Base-by-base conservation (phyloP, 2,113 vertebrate species). In the Serranochromis macrocephalus region DNA sequence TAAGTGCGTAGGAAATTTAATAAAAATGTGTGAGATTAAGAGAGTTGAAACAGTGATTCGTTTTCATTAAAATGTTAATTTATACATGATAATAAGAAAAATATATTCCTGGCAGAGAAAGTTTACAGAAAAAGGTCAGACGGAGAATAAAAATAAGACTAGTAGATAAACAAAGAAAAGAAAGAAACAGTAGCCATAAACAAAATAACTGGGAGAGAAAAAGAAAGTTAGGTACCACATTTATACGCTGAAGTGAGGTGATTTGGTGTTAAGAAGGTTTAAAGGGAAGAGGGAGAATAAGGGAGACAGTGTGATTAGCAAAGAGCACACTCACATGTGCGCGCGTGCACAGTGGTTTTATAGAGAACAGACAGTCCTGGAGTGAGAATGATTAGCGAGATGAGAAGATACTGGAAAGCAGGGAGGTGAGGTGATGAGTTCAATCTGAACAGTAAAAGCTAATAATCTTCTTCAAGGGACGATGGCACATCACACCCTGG, bases 301-400 rank as follows among this genome's bases (percentile, higher is more conserved):
- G 45, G 81, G 33, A 71, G 71, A 45, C 16, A 11, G 17, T 5
- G 36, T 68, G 75, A 61, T 54, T 6, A 45, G 42, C 42, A 78
- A n/a, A 78, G 4, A 85, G 63, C 10, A 53, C 26, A 75, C 66
- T 16, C 68, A 73, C 40, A 26, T 40, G 8, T 45, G 24, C 9
- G 8, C 1, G 3, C 3, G 19, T 17, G 33, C 21, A 12, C 11
- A 63, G n/a, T 5, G 21, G 40, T 45, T n/a, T 42, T 19, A 71
- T 40, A 80, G 40, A 81, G 24, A 83, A 82, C 14, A 68, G 29
- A 78, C 21, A 45, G 45, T 81, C 45, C 68, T 81, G 51, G 83
- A 84, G 88, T 88, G 88, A 92, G 75, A 84, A 83, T 55, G 68
- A 94, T 92, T 85, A 91, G 87, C 12, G 17, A 68, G 87, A 84